Base-by-base conservation (phyloP, 1,140 invertebrate species). In the Lordiphosa stackelbergi region DNA sequence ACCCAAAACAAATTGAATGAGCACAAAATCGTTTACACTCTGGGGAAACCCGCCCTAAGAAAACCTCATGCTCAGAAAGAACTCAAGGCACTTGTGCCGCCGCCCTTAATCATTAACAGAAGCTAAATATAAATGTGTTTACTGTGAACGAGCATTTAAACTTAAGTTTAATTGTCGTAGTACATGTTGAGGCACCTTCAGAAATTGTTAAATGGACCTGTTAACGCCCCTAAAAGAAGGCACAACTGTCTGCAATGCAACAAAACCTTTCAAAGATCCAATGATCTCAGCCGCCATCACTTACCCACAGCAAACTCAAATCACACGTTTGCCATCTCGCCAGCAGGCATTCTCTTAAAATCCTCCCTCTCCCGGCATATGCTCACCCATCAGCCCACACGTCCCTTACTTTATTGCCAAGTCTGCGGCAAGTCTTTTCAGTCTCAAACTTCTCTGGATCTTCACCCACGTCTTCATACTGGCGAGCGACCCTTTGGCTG, bases 381-480 rank as follows among this genome's bases (percentile, higher is more conserved):
- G 40, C 4, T 43, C n/a, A 65, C 56, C 4, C 54, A 64, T 13
- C 43, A 58, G 40, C 0, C 34, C 11, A 43, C 58, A 2, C 51
- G 45, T 1, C 16, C 2, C 4, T 12, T 6, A 4, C 7, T 65
- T 3, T 60, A 55, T 13, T 65, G 55, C 8, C 55, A 65, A 31
- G 55, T 69, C 8, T 69, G 61, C 22, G 60, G 66, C 2, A 69
- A 53, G 16, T 37, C 41, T 4, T 69, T 55, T 31, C 31, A 57
- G 0, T 53, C 69, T 0, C 68, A 54, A 22, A 55, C 66, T 3
- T 55, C 66, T 8, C 42, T 88, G 5, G 58, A 65, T 13, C 24
- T 79, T 12, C 88, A 89, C 58, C 52, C 71, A 41, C 56, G 77
- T 6, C 54, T 87, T 3, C 88, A 89, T 69, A 88, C 78, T 4